Conservation (phyloP, 2,888 invertebrate genomes). For the Pachymerium ferrugineum region DNA sequence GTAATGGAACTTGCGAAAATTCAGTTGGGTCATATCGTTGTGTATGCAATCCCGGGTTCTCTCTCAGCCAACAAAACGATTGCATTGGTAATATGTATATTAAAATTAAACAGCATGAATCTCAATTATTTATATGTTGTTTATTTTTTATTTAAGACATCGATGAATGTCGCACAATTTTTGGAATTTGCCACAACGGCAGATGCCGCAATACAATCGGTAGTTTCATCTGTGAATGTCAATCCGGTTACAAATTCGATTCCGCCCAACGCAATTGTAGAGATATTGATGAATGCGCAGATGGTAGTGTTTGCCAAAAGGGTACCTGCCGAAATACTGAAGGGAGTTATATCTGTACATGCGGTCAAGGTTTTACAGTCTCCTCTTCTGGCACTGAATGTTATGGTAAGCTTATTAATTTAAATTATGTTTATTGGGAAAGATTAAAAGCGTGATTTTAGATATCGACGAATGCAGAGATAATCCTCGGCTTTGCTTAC, state of each 20-base stretch:
- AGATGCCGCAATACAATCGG: slow-evolving; percentile 72
- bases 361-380: slow-evolving; percentile 67
- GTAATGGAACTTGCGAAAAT: slow-evolving; percentile 69
- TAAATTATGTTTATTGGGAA: not conserved
- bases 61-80: slow-evolving; percentile 59
- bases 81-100: slow-evolving; percentile 60
- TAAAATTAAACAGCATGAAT: not conserved
- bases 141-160: slow-evolving; percentile 57
- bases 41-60: slow-evolving; percentile 51
- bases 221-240: slow-evolving; percentile 69
- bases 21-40: slow-evolving; percentile 51
- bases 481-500: slow-evolving; percentile 60
- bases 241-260: slow-evolving; percentile 49
- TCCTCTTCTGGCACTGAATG: slow-evolving; percentile 59
- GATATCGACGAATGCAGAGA: slow-evolving; percentile 76
- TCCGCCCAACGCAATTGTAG: not conserved
- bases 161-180: slow-evolving; percentile 65
- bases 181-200: slow-evolving; percentile 63
- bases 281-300: slow-evolving; percentile 75
- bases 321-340: slow-evolving; percentile 75
- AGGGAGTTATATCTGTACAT: slow-evolving; percentile 75
- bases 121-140: not conserved
- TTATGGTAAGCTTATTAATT: not conserved
- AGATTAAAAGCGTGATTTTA: slow-evolving; percentile 47
- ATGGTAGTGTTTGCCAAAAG: slow-evolving; percentile 64